Evolutionary conservation across 1,140 invertebrate genomes (phyloP).

Genomic region (Dreissena polymorpha): DNA sequence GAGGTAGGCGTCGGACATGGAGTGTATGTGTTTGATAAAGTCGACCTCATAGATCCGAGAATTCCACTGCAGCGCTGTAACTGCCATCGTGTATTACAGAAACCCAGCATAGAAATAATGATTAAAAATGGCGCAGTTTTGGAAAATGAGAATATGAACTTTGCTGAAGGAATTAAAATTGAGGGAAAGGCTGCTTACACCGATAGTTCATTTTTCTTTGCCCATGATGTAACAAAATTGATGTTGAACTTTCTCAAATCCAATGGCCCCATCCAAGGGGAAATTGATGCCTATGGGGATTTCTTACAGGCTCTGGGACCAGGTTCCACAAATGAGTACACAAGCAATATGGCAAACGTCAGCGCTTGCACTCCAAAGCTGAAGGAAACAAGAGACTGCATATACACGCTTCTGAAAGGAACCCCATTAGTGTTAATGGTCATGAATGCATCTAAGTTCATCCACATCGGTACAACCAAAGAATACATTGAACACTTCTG

Average conservation of each 20-base stretch:
- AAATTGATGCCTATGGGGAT: constrained; percentile 82
- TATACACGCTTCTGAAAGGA: constrained; percentile 74
- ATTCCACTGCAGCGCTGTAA: constrained; percentile 62
- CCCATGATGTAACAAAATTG: constrained; percentile 74
- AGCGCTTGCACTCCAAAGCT: constrained; percentile 62
- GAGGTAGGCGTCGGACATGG: constrained; percentile 79
- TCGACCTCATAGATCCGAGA: constrained; percentile 51
- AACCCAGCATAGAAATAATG: constrained; percentile 78
- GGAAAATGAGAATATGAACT: constrained; percentile 53
- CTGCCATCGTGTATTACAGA: constrained; percentile 80
- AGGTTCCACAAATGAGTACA: constrained; percentile 71
- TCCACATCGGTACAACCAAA: constrained; percentile 80
- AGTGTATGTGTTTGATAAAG: constrained; percentile 78
- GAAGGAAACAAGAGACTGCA: constrained; percentile 65
- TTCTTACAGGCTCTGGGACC: constrained; percentile 80
- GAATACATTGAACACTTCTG: constrained; percentile 80
- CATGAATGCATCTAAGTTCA: constrained; percentile 79
- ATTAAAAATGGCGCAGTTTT: constrained; percentile 74
- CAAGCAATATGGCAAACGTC: constrained; percentile 72
- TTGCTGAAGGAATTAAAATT: constrained; percentile 60
- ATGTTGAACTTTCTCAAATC: constrained; percentile 75
- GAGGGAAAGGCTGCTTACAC: constrained; percentile 77
- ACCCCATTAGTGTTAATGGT: constrained; percentile 75
- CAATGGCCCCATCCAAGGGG: constrained; percentile 74
- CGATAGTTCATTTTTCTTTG: constrained; percentile 81